phyloP scores from a whole-genome alignment of 2,888 invertebrate species.

The Digitonthophagus gazella region DNA sequence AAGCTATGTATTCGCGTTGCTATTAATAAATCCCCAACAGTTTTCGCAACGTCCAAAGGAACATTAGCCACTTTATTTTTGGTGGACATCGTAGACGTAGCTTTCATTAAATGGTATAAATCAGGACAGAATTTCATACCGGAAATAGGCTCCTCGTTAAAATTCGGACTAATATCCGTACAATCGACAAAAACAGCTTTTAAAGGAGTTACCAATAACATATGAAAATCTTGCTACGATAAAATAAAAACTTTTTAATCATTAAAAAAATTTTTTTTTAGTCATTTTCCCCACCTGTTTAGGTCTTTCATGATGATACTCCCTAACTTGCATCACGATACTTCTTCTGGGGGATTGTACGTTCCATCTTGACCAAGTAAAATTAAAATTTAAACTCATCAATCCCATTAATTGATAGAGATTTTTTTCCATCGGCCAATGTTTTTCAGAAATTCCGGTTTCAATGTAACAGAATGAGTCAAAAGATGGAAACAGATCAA shows the following conservation, averaged over 20 bases:
- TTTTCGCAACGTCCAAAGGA: constrained; percentile 60
- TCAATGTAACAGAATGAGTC: constrained; percentile 75
- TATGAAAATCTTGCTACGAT: constrained; percentile 40
- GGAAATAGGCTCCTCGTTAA: constrained; percentile 53
- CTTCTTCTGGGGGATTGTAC: constrained; percentile 58
- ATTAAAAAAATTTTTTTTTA: no score
- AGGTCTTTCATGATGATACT: constrained; percentile 51
- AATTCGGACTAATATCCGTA: constrained; percentile 73
- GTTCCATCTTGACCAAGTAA: constrained; percentile 75
- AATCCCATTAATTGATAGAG: constrained; percentile 77
- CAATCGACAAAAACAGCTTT: constrained; percentile 67
- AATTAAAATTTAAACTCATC: constrained; percentile 69
- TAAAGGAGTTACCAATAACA: constrained; percentile 66
- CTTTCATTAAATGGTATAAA: constrained; percentile 66
- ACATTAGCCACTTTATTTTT: constrained; percentile 57
- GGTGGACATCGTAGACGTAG: constrained; percentile 62
- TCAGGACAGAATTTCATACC: constrained; percentile 69
- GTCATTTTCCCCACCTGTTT: no score
- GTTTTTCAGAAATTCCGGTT: constrained; percentile 64
- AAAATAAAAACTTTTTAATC: not conserved
- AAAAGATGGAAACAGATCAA: constrained; percentile 79
- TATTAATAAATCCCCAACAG: constrained; percentile 60
- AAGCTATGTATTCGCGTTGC: constrained; percentile 64
- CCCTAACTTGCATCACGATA: constrained; percentile 67
- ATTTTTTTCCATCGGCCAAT: constrained; percentile 72